Evolutionary conservation across 2,888 invertebrate genomes (phyloP).

Genomic region (Cheilosia pagana): DNA sequence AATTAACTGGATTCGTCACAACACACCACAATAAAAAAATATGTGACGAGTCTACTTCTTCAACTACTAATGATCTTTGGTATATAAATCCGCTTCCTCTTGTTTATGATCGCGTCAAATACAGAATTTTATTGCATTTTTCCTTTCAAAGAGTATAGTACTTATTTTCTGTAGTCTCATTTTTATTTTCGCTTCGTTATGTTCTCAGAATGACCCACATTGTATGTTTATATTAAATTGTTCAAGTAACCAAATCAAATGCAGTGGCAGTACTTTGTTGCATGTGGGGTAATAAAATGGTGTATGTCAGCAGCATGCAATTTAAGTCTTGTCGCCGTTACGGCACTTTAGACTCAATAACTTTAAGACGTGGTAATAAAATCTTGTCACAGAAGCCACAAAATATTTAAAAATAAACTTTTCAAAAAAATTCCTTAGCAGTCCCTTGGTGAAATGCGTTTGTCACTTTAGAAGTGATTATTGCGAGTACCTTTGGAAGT

Average conservation of each 20-base stretch:
- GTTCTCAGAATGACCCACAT: slow-evolving; percentile 33
- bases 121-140: slow-evolving; percentile 25
- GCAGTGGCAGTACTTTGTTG: slow-evolving; percentile 35
- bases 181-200: slow-evolving; percentile 36
- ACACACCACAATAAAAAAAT: neutral
- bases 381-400: slow-evolving; percentile 15
- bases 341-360: slow-evolving; percentile 25
- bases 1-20: slow-evolving; percentile 10
- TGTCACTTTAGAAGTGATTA: neutral
- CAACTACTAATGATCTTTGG: slow-evolving; percentile 30
- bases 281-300: slow-evolving; percentile 31
- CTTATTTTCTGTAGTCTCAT: slow-evolving; percentile 22
- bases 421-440: neutral
- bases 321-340: slow-evolving; percentile 24
- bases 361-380: slow-evolving; percentile 28
- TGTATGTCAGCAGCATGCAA: slow-evolving; percentile 21
- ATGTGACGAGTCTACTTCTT: slow-evolving; percentile 18
- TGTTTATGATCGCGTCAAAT: slow-evolving; percentile 21
- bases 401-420: slow-evolving; percentile 10
- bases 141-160: slow-evolving; percentile 18
- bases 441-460: neutral
- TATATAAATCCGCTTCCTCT: slow-evolving; percentile 35
- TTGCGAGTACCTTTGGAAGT: neutral
- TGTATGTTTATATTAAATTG: slow-evolving; percentile 36
- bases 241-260: slow-evolving; percentile 38